Evolutionary conservation across 2,113 vertebrate species (phyloP).

Genomic region (Cyprinus carpio): DNA sequence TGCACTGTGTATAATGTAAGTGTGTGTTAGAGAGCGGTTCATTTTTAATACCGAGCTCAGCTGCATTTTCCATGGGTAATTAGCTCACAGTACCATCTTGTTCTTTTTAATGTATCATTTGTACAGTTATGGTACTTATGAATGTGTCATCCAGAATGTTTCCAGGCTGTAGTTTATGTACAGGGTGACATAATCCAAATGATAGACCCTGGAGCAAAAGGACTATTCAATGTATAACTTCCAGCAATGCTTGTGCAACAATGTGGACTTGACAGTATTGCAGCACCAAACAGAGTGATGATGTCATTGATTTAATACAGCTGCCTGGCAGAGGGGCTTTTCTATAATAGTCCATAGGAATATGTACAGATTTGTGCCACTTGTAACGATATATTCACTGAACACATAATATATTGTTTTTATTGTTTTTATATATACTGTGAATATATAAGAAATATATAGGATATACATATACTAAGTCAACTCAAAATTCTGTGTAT

Average conservation of each 20-base stretch:
- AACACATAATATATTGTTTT: not conserved
- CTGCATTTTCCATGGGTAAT: slow-evolving; percentile 19
- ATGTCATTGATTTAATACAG: slow-evolving; percentile 40
- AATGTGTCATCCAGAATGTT: slow-evolving; percentile 7
- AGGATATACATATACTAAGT: not conserved
- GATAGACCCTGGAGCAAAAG: slow-evolving; percentile 19
- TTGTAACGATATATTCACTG: not conserved
- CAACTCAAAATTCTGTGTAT: too few relatives aligned
- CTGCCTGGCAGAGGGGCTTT: slow-evolving; percentile 8
- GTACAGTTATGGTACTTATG: slow-evolving; percentile 2
- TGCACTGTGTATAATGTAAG: not conserved
- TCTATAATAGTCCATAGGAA: not conserved
- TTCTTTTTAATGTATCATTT: slow-evolving; percentile 12
- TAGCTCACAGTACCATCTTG: slow-evolving; percentile 16
- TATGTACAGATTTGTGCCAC: not conserved
- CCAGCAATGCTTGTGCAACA: slow-evolving; percentile 12
- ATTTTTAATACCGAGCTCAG: slow-evolving; percentile 12
- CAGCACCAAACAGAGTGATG: not conserved
- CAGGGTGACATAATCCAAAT: slow-evolving; percentile 47
- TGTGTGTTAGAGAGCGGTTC: slow-evolving; percentile 26
- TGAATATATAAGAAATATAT: not conserved
- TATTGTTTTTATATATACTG: not conserved
- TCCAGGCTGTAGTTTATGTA: slow-evolving; percentile 38
- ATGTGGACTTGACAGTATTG: slow-evolving; percentile 23
- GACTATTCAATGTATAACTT: slow-evolving; percentile 32